These are phyloP conservation scores for Noctua comes DNA, from an alignment of 2,888 invertebrate species.

Conservation along the genomic window DNA sequence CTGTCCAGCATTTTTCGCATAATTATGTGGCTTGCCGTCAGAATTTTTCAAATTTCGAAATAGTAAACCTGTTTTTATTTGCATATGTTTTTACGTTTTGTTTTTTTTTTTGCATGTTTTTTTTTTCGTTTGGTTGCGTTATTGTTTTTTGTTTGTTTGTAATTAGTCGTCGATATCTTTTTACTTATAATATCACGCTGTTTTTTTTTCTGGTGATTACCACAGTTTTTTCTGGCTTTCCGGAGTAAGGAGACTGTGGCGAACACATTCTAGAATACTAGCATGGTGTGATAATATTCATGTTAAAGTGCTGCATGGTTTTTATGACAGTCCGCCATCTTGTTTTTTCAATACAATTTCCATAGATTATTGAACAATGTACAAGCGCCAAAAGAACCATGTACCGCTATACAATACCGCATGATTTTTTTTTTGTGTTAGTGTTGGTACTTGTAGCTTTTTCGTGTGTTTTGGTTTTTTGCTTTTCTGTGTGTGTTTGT, in stretches of 20 bases:
- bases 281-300: constrained; percentile 1
- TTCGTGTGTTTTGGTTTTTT: constrained; percentile 11
- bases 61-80: neutral
- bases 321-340: neutral
- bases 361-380: neutral
- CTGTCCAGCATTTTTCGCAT: neutral
- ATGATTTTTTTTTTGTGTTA: constrained; percentile 7
- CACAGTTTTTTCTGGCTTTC: neutral
- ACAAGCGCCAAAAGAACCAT: neutral
- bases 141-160: neutral
- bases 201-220: neutral
- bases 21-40: neutral
- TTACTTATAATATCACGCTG: neutral
- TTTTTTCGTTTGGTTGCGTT: neutral
- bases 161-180: neutral
- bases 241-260: neutral
- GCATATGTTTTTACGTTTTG: neutral
- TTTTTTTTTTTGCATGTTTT: neutral
- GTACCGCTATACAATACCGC: neutral
- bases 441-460: neutral
- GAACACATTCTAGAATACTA: neutral
- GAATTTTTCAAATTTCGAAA: neutral
- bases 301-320: neutral
- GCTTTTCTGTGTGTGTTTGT: constrained; percentile 15
- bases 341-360: neutral